A percentile compares a stretch with the other conserved stretches of the same genome.
Conservation (phyloP, 2,888 invertebrate genomes). For the Yponomeuta evonymella region DNA sequence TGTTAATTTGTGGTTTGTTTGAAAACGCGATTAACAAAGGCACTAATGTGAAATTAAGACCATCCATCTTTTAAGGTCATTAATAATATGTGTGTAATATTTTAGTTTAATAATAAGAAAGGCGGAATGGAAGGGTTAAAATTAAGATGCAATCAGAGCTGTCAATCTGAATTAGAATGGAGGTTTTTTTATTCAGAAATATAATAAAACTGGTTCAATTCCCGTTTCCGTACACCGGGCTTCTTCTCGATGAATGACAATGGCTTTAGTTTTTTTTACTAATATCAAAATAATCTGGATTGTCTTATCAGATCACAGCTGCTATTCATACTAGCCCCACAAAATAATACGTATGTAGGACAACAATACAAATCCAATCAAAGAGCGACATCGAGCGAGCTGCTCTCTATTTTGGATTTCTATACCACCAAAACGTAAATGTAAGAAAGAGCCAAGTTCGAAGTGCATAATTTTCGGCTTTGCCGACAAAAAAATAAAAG, state of each 20-base stretch:
- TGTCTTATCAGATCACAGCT: constrained; percentile 12
- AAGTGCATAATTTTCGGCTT: too few species aligned
- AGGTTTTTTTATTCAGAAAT: constrained; percentile 63
- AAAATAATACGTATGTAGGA: neutral
- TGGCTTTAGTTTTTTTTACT: constrained; percentile 47
- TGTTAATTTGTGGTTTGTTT: constrained; percentile 50
- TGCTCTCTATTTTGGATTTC: neutral
- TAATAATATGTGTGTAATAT: constrained; percentile 1
- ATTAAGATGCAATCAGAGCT: constrained; percentile 53
- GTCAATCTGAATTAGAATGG: constrained; percentile 75
- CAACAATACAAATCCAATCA: neutral
- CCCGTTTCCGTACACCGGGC: neutral
- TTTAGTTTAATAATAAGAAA: constrained; percentile 22
- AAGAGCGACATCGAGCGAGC: constrained; percentile 7
- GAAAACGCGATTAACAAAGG: constrained; percentile 18
- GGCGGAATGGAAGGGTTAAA: constrained; percentile 39
- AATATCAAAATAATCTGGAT: neutral
- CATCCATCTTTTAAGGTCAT: constrained; percentile 7
- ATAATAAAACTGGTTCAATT: neutral
- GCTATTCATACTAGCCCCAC: neutral
- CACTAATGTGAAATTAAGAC: neutral
- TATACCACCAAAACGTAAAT: too few species aligned
- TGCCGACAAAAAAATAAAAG: too few species aligned
- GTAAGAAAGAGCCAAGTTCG: too few species aligned
- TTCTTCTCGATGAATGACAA: constrained; percentile 38